Percentiles rank a stretch among this genome's conserved stretches.
Conservation (phyloP, 1,140 invertebrate genomes). For the Oreohelix idahoensis region DNA sequence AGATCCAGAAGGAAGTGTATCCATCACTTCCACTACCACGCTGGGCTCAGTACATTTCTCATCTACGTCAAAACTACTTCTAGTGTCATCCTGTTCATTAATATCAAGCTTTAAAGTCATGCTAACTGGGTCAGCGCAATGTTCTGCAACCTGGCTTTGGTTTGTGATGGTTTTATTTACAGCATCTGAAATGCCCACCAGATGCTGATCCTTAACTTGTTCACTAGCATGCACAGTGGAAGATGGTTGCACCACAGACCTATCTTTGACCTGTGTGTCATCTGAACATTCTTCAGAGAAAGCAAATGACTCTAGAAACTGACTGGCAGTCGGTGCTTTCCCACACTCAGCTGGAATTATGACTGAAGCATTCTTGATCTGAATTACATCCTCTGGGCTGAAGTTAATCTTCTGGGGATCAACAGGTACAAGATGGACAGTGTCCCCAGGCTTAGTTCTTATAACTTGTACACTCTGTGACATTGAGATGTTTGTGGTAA, state of each 20-base stretch:
- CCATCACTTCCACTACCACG: conserved; percentile 65
- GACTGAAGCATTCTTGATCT: not conserved
- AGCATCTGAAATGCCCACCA: not conserved
- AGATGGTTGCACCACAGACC: not conserved
- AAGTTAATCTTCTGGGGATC: not conserved
- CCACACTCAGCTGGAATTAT: not conserved
- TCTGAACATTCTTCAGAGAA: not conserved
- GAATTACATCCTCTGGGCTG: not conserved
- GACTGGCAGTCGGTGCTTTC: not conserved
- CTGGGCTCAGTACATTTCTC: conserved; percentile 29
- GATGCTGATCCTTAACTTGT: not conserved
- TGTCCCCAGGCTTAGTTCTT: not conserved
- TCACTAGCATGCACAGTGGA: not conserved
- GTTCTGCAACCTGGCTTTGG: not conserved
- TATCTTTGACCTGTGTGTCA: not conserved
- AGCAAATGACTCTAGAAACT: not conserved
- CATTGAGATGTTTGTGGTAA: not conserved
- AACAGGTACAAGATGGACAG: not conserved
- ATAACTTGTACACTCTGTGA: not conserved
- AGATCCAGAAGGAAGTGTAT: conserved; percentile 38
- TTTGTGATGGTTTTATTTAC: not conserved
- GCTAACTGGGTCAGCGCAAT: not conserved
- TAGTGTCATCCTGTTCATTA: not conserved
- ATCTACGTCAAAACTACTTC: not conserved
- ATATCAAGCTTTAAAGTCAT: not conserved